phyloP scores from a whole-genome alignment of 2,888 invertebrate genomes.

The Linnaemya tessellans region DNA sequence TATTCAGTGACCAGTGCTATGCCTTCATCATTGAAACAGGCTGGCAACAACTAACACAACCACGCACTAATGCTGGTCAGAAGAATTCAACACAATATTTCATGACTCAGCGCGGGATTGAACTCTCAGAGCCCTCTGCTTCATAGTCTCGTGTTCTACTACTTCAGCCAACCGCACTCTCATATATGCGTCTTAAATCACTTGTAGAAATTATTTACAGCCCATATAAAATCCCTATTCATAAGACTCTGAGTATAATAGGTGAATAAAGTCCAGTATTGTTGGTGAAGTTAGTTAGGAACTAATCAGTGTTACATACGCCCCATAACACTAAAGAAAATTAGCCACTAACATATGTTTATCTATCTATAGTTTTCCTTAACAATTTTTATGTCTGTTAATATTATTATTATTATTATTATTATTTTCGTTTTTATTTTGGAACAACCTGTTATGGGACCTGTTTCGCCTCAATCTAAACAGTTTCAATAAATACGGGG shows the following conservation, averaged over 20 bases:
- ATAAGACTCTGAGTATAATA: not conserved
- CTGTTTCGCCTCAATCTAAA: conserved; percentile 28
- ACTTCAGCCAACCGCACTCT: no score
- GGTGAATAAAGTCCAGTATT: conserved; percentile 13
- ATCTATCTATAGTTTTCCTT: conserved; percentile 53
- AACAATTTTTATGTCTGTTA: conserved; percentile 58
- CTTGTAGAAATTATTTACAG: no score
- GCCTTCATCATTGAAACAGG: no score
- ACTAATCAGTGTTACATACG: conserved; percentile 72
- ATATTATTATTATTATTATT: conserved; percentile 35
- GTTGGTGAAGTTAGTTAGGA: conserved; percentile 63
- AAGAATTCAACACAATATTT: no score
- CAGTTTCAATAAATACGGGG: conserved; percentile 12
- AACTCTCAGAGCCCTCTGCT: no score
- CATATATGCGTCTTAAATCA: no score
- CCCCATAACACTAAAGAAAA: conserved; percentile 70
- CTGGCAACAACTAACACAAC: no score
- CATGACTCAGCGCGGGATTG: no score
- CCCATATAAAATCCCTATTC: not conserved
- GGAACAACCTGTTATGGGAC: conserved; percentile 66
- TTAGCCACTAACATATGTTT: conserved; percentile 68
- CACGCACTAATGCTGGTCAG: no score
- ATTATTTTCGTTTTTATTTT: conserved; percentile 15
- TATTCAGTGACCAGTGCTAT: no score
- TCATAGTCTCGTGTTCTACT: no score